phyloP scores from a whole-genome alignment of 1,140 invertebrate species.

The Drosophila baimaii region DNA sequence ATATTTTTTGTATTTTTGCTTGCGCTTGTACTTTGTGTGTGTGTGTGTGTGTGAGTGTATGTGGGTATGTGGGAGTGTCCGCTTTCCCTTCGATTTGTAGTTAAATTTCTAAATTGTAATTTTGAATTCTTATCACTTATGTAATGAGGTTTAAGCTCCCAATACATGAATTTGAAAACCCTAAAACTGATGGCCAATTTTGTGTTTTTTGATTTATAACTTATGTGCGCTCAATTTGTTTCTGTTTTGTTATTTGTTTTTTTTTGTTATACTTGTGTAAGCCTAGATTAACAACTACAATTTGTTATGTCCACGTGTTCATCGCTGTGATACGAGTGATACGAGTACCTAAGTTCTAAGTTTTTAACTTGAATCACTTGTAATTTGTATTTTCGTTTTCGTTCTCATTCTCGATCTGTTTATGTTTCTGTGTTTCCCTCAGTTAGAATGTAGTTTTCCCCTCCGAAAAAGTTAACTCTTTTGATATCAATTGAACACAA shows the following conservation, averaged over 20 bases:
- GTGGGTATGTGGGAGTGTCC: conserved; percentile 1
- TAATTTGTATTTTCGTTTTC: conserved; percentile 76
- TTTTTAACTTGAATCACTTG: conserved; percentile 82
- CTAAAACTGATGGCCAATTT: conserved; percentile 72
- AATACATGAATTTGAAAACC: conserved; percentile 76
- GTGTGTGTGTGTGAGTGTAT: conserved; percentile 25
- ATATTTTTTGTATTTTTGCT: conserved; percentile 43
- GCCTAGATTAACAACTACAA: conserved; percentile 72
- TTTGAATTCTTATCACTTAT: conserved; percentile 82
- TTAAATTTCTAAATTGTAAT: conserved; percentile 51
- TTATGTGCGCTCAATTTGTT: conserved; percentile 50
- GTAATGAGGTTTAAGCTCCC: conserved; percentile 68
- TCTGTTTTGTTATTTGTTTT: too few relatives aligned
- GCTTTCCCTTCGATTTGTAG: conserved; percentile 16
- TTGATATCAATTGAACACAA: conserved; percentile 80
- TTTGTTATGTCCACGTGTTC: conserved; percentile 73
- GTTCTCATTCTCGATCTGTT: conserved; percentile 47
- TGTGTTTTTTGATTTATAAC: conserved; percentile 27
- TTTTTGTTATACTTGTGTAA: conserved; percentile 28
- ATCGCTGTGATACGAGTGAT: conserved; percentile 54
- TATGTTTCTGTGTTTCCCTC: conserved; percentile 7
- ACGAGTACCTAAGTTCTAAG: conserved; percentile 74
- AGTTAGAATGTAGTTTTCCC: conserved; percentile 41
- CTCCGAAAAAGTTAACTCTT: conserved; percentile 46
- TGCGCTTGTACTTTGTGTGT: conserved; percentile 67